Evolutionary conservation across 2,113 vertebrate genomes (phyloP).

Genomic region (Eudyptes chrysolophus): DNA sequence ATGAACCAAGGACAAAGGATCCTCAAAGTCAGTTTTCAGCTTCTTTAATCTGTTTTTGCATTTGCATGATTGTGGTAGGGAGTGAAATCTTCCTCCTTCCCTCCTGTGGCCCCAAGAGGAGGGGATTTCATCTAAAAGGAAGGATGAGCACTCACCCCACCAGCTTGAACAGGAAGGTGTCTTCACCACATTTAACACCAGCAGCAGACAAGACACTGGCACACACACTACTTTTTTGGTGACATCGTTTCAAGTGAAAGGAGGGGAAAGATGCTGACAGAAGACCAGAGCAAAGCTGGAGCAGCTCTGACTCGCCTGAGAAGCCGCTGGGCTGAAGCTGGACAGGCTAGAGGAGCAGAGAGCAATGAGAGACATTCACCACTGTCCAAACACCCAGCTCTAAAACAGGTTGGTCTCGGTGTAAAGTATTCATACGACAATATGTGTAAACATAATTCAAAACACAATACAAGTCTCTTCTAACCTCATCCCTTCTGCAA

Average conservation of each 20-base stretch:
- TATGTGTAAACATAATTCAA: background rate
- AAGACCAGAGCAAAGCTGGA: background rate
- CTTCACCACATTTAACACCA: background rate
- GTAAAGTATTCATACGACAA: background rate
- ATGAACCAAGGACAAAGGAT: background rate
- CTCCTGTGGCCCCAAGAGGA: too few species aligned
- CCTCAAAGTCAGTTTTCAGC: background rate
- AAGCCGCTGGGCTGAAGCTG: background rate
- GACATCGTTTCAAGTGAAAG: background rate
- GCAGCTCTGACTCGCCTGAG: background rate
- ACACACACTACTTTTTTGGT: fast-evolving
- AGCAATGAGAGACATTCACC: background rate
- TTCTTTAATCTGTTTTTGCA: background rate
- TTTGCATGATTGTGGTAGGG: background rate
- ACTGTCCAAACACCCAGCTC: background rate
- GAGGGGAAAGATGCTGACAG: background rate
- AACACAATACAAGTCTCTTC: background rate
- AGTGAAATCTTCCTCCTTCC: background rate
- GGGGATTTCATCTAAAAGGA: background rate
- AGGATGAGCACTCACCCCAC: background rate
- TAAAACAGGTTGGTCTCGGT: background rate
- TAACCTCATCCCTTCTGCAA: background rate
- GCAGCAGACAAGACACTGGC: background rate
- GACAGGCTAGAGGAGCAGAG: background rate
- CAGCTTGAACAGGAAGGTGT: background rate